phyloP scores from a whole-genome alignment of 2,113 vertebrate genomes.

The Reinhardtius hippoglossoides region DNA sequence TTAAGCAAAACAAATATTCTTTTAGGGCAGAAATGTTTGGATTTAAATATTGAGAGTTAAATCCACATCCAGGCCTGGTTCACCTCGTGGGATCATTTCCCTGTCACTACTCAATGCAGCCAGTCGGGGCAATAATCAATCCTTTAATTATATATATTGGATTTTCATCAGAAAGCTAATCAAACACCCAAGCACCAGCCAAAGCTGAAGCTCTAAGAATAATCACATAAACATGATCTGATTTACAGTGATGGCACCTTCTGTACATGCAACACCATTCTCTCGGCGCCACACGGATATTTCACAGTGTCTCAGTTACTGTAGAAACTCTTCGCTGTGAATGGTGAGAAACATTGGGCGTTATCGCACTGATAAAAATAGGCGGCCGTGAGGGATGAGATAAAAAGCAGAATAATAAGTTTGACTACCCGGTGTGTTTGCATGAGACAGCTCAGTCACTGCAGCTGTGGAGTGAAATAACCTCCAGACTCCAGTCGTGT shows the following conservation, averaged over 20 bases:
- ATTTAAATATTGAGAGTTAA: not conserved
- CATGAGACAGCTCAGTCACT: not conserved
- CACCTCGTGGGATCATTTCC: not conserved
- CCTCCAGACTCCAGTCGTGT: not conserved
- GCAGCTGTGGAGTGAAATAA: not conserved
- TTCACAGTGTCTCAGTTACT: constrained; percentile 35
- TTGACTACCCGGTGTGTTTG: too few species aligned
- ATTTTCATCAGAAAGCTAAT: too few species aligned
- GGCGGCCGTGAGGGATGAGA: not conserved
- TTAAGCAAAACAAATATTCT: not conserved
- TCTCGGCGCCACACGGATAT: constrained; percentile 1
- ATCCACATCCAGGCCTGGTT: not conserved
- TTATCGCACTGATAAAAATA: not conserved
- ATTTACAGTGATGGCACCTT: not conserved
- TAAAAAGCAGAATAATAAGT: not conserved
- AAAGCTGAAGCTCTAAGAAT: too few species aligned
- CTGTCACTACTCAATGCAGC: not conserved
- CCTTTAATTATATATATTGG: too few species aligned
- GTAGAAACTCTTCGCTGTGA: too few species aligned
- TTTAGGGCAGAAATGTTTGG: not conserved
- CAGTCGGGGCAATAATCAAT: too few species aligned
- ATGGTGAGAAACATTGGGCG: not conserved
- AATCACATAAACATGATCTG: too few species aligned
- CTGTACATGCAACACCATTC: not conserved
- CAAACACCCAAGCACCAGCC: too few species aligned